Evolutionary conservation across 2,113 vertebrate species (phyloP).

Genomic region (Phyllostomus hastatus): DNA sequence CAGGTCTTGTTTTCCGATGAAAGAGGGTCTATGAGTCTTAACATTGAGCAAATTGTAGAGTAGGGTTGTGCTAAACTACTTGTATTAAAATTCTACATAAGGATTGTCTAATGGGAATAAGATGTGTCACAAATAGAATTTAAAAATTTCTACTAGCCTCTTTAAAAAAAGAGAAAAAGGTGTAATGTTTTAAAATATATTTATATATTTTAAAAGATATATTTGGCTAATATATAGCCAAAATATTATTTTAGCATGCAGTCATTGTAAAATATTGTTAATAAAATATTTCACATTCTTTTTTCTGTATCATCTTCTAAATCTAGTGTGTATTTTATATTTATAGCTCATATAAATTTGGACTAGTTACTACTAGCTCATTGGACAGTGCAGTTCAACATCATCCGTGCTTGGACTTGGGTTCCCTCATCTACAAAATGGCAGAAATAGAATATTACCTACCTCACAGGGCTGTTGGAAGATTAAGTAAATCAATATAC

Average conservation of each 20-base stretch:
- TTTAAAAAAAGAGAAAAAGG: not conserved
- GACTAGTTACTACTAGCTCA: no score
- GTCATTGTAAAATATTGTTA: not conserved
- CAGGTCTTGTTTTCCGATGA: not conserved
- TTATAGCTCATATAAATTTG: not conserved
- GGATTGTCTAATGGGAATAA: not conserved
- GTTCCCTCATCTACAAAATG: not conserved
- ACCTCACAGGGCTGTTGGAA: not conserved
- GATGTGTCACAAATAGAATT: not conserved
- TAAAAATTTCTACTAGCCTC: not conserved
- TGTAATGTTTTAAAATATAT: not conserved
- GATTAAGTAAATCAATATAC: not conserved
- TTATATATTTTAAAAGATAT: no score
- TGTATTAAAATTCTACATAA: not conserved
- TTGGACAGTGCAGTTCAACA: no score
- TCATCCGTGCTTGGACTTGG: not conserved
- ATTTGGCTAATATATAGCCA: no score
- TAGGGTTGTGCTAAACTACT: not conserved
- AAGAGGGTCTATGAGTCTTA: not conserved
- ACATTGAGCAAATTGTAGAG: not conserved
- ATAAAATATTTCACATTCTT: not conserved
- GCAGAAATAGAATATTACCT: not conserved
- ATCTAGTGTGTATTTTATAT: not conserved
- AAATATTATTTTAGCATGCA: not conserved
- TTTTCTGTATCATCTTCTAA: not conserved